Base-by-base conservation (phyloP, 2,797 vertebrate genomes). In the Chiroxiphia lanceolata region DNA sequence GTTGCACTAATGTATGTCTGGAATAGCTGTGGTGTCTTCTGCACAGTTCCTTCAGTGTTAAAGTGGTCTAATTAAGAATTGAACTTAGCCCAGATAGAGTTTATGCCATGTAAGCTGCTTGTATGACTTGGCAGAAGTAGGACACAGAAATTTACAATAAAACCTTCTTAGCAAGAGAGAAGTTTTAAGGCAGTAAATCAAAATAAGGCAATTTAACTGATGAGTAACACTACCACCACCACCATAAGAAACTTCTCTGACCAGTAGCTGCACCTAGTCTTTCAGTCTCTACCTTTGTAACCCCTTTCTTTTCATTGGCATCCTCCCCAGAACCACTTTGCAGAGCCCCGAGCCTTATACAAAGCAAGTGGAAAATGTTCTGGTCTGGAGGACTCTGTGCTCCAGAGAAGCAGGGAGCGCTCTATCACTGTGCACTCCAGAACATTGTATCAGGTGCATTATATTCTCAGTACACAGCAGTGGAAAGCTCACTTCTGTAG, bases 1-100 rank as follows among this genome's bases (percentile, higher is more conserved):
- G 48, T 87, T 84, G 57, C 74, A 77, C 88, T 79, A 60, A n/a
- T 75, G 44, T 94, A n/a, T 60, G 89, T 95, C 75, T 79, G 82
- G 80, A 93, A 47, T 60, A 84, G 93, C 29, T 92, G 69, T 95
- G 50, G 36, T 89, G 86, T 95, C 90, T 95, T 87, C 45, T 68
- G 60, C 29, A 1, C 70, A 89, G 54, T 79, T 93, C 63, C 67
- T 83, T 82, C 87, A 77, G 33, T 6, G 2, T 95, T 87, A 75
- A 6, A 70, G 18, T 38, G n/a, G 12, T 75, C 34, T 84, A 88
- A 90, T 60, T 70, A 89, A 60, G n/a, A 87, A 47, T 11, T 92
- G 64, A 94, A 42, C 29, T 74, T 77, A 67, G 60, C 74, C 74
- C 86, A 80, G 29, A 63, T 3, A 54, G 51, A 91, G 45, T 71